Evolutionary conservation across 2,797 vertebrate genomes (phyloP), one percentile per base, ranked within the genome.

Genomic region (Bucorvus abyssinicus): DNA sequence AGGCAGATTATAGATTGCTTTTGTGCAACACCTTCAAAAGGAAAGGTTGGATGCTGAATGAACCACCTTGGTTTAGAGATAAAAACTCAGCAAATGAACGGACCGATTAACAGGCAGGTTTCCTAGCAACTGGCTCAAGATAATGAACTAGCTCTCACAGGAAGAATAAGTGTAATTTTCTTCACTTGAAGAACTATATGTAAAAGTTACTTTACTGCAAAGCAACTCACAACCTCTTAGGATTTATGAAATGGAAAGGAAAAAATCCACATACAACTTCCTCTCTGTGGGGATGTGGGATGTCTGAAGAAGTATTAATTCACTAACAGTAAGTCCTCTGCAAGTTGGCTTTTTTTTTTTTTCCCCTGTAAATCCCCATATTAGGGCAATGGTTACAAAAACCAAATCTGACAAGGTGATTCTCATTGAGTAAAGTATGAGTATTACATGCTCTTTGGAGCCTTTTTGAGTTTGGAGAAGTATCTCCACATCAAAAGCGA

Each of bases 111-210:
- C 27, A 47, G 53, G 61, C 38, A 91, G 22, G 76, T 96, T 73
- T 93, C 94, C 91, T 95, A 94, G 94, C 84, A 97, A 94, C 94
- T 68, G 26, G 12, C 14, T 91, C 27, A 81, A 40, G 61, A 88
- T 57, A 80, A 75, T 78, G 36, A 84, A 87, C 57, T 74, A 1
- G 0, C 30, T 86, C 32, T 94, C 53, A 34, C 5, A 4, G 27
- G 38, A 93, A 89, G n/a, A 77, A 29, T 63, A 65, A 45, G 15
- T 80, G 38, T 60, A 53, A 80, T 84, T 83, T 56, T 84, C 34
- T 85, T 59, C 50, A 45, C 24, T 56, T 19, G 8, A 87, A 87
- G 44, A 78, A 55, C 27, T 9, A 3, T 42, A 65, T 20, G 27
- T 81, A 86, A 83, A 87, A 75, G 29, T 69, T 92, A 44, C 47